Base-by-base conservation (phyloP, 2,797 vertebrate species). In the Lepilemur ruficaudatus region DNA sequence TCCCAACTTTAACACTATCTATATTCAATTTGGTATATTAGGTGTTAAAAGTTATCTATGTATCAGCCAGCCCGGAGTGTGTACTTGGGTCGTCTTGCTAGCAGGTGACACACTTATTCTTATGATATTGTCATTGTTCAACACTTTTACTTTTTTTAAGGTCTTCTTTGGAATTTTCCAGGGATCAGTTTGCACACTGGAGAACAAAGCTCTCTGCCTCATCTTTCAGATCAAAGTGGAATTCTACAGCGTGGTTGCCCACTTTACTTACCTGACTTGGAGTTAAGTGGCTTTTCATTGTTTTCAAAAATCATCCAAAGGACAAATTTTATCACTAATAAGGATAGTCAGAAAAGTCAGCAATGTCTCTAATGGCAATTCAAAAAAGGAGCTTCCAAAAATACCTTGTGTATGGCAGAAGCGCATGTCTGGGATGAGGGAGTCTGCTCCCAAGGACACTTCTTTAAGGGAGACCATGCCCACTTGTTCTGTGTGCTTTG, bases 261-360 rank as follows among this genome's bases (percentile, higher is more conserved):
- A 79, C 15, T 55, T 91, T 22, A 55, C 38, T 46, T n/a, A 38
- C 25, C 78, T 89, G 48, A 78, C 38, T 43, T 59, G 14, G 11
- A 93, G n/a, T 23, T 63, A 72, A 95, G 46, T 70, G 35, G 46
- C 2, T 72, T 95, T 87, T 88, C 32, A 57, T 65, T 81, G 22
- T 86, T 91, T 95, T 76, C 10, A 89, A 95, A 96, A 92, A 48
- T 88, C 59, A 57, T 30, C 35, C 8, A 2, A 43, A 91, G 55
- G 55, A 52, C 75, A 50, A 73, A 87, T 76, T 80, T 28, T 67
- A 76, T 86, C 35, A 84, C 57, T 32, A 15, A 81, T 55, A 85
- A 75, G 12, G 0, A 57, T 57, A 67, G 59, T 81, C 43, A 85
- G 69, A 92, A 52, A 14, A 67, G 35, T 32, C 41, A 82, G 4